phyloP scores from a whole-genome alignment of 1,140 invertebrate genomes.

The Dryas iulia region DNA sequence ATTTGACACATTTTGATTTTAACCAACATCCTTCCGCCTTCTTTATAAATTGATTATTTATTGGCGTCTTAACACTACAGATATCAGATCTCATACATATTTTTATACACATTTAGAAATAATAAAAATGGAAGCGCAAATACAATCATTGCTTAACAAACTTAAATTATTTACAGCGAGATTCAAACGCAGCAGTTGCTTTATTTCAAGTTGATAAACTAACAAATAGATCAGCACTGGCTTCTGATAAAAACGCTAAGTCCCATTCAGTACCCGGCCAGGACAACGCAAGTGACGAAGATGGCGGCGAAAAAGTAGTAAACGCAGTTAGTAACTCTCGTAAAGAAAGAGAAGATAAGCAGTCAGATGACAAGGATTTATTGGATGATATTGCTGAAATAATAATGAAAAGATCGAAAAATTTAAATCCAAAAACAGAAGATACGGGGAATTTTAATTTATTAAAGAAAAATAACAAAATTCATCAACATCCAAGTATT shows the following conservation, averaged over 20 bases:
- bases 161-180: neutral
- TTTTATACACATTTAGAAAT: too few relatives aligned
- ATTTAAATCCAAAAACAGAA: neutral
- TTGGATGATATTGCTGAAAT: neutral
- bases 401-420: neutral
- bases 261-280: neutral
- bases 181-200: neutral
- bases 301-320: neutral
- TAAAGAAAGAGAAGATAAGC: neutral
- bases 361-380: neutral
- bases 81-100: too few relatives aligned
- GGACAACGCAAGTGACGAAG: neutral
- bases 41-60: too few relatives aligned
- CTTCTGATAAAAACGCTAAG: neutral
- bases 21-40: too few relatives aligned
- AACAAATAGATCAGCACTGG: neutral
- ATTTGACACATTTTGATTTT: too few relatives aligned
- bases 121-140: too few relatives aligned
- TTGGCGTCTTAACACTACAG: too few relatives aligned
- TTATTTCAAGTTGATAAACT: neutral
- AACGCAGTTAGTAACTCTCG: neutral
- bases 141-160: neutral
- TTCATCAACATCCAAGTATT: neutral
- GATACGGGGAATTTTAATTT: neutral
- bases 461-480: neutral